These are phyloP conservation scores for Perithous albicinctus DNA, from an alignment of 2,888 invertebrate species.

Conservation along the genomic window DNA sequence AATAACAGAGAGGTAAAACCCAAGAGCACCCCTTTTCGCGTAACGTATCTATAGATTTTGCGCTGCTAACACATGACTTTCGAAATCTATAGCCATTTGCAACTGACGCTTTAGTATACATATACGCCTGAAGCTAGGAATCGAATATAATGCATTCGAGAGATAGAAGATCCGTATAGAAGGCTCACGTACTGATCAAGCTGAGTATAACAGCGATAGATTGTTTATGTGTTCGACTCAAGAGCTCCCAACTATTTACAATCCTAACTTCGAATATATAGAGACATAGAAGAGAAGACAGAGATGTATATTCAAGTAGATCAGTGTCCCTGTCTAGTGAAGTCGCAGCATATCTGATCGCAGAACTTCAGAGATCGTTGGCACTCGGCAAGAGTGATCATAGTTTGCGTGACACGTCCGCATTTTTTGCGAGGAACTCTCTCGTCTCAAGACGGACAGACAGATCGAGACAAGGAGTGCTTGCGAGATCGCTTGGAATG, in stretches of 20 bases:
- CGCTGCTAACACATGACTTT: conserved; percentile 57
- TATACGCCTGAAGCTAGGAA: conserved; percentile 41
- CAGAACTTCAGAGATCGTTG: conserved; percentile 27
- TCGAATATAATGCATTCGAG: conserved; percentile 55
- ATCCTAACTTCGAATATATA: background rate
- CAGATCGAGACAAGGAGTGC: conserved; percentile 38
- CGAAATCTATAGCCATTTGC: conserved; percentile 64
- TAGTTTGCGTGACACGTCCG: conserved; percentile 44
- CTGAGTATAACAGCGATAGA: conserved; percentile 7
- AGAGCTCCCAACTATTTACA: conserved; percentile 5
- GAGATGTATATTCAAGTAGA: conserved; percentile 30
- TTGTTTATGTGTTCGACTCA: conserved; percentile 21
- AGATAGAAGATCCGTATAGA: conserved; percentile 21
- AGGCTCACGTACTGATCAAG: conserved; percentile 1
- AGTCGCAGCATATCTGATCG: conserved; percentile 4
- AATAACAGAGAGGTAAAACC: conserved; percentile 20
- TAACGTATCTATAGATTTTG: conserved; percentile 44
- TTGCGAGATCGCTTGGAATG: conserved; percentile 40
- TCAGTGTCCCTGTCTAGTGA: conserved; percentile 6
- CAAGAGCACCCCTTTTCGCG: conserved; percentile 4
- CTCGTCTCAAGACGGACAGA: conserved; percentile 32
- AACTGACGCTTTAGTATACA: conserved; percentile 60
- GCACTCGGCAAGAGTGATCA: conserved; percentile 25
- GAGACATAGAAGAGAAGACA: background rate
- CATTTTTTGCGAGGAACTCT: conserved; percentile 45